Evolutionary conservation across 2,888 invertebrate species (phyloP), one percentile per base, ranked within the genome.

Genomic region (Allolobophora icterica): DNA sequence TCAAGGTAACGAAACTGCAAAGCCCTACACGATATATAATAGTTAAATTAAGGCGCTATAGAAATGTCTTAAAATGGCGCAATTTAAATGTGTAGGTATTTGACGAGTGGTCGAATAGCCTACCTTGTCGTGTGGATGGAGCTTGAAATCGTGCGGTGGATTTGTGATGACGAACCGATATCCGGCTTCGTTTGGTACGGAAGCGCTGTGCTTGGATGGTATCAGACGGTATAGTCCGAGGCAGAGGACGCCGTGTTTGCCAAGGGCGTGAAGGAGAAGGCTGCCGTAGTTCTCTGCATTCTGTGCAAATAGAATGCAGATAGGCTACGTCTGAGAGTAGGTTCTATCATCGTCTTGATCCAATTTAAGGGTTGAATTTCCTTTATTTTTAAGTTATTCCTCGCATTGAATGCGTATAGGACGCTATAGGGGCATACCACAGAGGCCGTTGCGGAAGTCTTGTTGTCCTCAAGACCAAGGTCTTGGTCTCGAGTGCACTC

Each of bases 101-200:
- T 4, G 6, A 34, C 34, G 84, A 24, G 5, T 17, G 34, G 5
- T 24, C 17, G 87, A 35, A 21, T 90, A n/a, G n/a, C n/a, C n/a
- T n/a, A 90, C 90, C 90, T 90, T 90, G 90, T 90, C 90, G 90
- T 52, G 19, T 19, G 52, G 17, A 19, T 90, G 35, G 38, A 90
- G 45, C 34, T 90, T 97, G 96, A 99, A 98, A 96, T 99, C 99
- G 96, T 98, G 98, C 91, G 99, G 98, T 94, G 99, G 99, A 96
- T 99, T 99, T 91, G 99, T 99, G 96, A 99, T 99, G 95, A 99
- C 99, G 96, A 99, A 99, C 95, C 99, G 97, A 96, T 99, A 99
- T 96, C 98, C 98, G 94, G 98, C 98, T 21, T 84, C 89, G 34
- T 90, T 90, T 33, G 91, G 92, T 45, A 91, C 11, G 92, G 90